Evolutionary conservation across 2,113 vertebrate species (phyloP).

Genomic region (Stictonetta naevosa): DNA sequence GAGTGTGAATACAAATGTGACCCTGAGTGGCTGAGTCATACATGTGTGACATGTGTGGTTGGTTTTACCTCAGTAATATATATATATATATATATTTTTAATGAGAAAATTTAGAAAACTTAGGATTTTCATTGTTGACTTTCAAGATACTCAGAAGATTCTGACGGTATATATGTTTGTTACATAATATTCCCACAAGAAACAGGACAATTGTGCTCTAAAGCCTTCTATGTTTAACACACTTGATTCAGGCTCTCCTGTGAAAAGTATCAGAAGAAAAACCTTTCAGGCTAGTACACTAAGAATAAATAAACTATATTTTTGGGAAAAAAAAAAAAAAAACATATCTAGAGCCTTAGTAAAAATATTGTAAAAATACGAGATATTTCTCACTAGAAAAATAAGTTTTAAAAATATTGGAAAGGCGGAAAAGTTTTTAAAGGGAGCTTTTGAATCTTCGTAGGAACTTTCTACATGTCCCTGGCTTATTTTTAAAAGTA

Average conservation of each 20-base stretch:
- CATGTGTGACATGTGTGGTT: background rate
- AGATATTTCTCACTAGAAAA: background rate
- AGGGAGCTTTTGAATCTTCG: background rate
- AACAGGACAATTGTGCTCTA: background rate
- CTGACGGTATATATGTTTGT: background rate
- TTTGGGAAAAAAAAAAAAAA: background rate
- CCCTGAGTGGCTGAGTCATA: background rate
- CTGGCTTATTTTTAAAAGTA: background rate
- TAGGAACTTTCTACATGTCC: background rate
- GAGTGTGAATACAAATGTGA: constrained; percentile 12
- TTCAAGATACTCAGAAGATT: constrained; percentile 15
- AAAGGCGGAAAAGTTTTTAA: background rate
- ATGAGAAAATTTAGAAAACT: background rate
- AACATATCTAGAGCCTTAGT: background rate
- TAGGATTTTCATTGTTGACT: background rate
- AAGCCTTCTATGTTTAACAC: background rate
- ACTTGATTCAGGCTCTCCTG: constrained; percentile 42
- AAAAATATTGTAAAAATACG: background rate
- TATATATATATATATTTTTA: no score
- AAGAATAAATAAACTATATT: background rate
- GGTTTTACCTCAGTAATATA: background rate
- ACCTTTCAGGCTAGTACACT: background rate
- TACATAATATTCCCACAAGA: constrained; percentile 35
- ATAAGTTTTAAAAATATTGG: background rate
- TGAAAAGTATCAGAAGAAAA: constrained; percentile 29